Conservation (phyloP, 2,113 vertebrate genomes). For the Pheucticus melanocephalus region DNA sequence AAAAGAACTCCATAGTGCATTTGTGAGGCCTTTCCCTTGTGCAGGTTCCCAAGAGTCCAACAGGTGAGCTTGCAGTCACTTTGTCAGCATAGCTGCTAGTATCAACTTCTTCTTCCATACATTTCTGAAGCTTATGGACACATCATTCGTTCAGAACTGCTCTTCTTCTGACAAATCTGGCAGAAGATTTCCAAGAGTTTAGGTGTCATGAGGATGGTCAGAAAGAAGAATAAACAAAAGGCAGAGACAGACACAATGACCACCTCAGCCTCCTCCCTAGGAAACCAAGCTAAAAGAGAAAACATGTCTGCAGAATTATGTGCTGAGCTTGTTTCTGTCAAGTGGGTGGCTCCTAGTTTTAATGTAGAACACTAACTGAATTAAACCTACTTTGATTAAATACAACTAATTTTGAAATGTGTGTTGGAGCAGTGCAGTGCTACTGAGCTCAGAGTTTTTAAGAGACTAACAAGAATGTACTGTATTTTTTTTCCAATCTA, state of each 20-base stretch:
- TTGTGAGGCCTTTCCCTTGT: neutral
- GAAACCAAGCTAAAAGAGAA: neutral
- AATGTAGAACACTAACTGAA: neutral
- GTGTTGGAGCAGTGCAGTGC: neutral
- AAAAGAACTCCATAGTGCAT: neutral
- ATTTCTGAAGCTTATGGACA: neutral
- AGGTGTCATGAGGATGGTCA: neutral
- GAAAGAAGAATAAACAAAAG: neutral
- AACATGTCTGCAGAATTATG: neutral
- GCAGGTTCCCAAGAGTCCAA: neutral
- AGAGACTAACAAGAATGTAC: neutral
- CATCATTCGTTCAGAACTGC: neutral
- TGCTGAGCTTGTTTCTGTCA: neutral
- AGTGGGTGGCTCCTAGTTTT: neutral
- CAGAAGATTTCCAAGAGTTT: neutral
- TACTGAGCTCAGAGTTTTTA: neutral
- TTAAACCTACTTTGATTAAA: neutral
- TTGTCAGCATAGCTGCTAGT: neutral
- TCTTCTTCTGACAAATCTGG: neutral
- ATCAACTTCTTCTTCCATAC: neutral
- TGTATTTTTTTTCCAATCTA: slow-evolving; percentile 21
- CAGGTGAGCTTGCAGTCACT: neutral
- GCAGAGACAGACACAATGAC: neutral
- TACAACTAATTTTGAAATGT: neutral
- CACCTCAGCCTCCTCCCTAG: neutral